phyloP scores from a whole-genome alignment of 2,888 invertebrate genomes.

The Podabrus alpinus region DNA sequence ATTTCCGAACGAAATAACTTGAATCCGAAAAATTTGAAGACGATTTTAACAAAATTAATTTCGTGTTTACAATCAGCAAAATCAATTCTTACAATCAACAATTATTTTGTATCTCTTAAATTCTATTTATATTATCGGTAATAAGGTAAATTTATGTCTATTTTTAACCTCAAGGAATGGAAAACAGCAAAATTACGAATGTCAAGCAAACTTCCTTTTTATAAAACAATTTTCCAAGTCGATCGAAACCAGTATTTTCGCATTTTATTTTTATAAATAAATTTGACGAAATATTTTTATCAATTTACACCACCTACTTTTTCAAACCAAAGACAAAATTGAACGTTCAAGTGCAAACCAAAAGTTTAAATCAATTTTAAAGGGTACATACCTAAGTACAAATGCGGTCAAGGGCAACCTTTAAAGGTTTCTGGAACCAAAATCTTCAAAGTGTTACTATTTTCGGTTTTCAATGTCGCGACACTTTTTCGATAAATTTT shows the following conservation, averaged over 20 bases:
- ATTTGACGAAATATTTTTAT: neutral
- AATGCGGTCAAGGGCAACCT: neutral
- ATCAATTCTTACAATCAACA: neutral
- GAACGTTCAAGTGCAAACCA: neutral
- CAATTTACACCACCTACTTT: neutral
- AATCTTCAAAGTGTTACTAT: neutral
- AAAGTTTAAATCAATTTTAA: neutral
- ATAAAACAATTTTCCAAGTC: neutral
- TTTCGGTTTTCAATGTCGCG: neutral
- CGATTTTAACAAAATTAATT: neutral
- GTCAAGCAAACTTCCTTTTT: neutral
- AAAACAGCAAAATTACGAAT: neutral
- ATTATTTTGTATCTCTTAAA: neutral
- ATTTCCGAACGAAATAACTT: too few species aligned
- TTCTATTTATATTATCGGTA: neutral
- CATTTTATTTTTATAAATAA: neutral
- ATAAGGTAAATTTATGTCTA: neutral
- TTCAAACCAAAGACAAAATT: neutral
- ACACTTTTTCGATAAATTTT: neutral
- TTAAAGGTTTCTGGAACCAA: neutral
- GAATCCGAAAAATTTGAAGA: too few species aligned
- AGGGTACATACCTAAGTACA: neutral
- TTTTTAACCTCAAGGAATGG: neutral
- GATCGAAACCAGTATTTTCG: neutral
- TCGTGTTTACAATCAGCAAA: neutral